Percentiles rank a stretch among this genome's conserved stretches.
phyloP scores from a whole-genome alignment of 2,113 vertebrate genomes.

The Corythaixoides concolor region DNA sequence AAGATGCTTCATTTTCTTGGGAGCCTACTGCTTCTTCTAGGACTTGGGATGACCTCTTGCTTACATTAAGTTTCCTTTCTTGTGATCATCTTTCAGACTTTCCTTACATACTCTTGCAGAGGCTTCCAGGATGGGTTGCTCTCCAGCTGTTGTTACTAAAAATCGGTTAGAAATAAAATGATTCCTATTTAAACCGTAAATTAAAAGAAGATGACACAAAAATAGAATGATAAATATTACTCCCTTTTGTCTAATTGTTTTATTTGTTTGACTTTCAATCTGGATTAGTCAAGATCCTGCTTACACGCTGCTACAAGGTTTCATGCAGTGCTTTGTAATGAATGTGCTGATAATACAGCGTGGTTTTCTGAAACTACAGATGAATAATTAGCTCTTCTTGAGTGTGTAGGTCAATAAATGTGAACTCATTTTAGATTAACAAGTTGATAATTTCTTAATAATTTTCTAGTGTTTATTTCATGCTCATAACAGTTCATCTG shows the following conservation, averaged over 20 bases:
- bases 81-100: neutral
- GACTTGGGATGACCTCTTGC: neutral
- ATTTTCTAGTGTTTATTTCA: neutral
- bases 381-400: neutral
- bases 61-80: neutral
- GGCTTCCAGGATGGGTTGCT: neutral
- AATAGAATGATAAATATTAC: neutral
- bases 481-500: neutral
- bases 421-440: neutral
- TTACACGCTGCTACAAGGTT: neutral
- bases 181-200: neutral
- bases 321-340: neutral
- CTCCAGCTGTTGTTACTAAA: neutral
- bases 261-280: neutral
- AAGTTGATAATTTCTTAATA: neutral
- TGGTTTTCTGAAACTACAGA: neutral
- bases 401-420: neutral
- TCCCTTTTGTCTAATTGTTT: neutral
- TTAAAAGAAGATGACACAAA: neutral
- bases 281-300: neutral
- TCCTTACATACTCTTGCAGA: neutral
- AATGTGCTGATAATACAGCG: neutral
- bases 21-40: neutral
- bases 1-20: too few species aligned
- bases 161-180: neutral